Conservation (phyloP, 2,888 invertebrate species). For the Spialia ferax region DNA sequence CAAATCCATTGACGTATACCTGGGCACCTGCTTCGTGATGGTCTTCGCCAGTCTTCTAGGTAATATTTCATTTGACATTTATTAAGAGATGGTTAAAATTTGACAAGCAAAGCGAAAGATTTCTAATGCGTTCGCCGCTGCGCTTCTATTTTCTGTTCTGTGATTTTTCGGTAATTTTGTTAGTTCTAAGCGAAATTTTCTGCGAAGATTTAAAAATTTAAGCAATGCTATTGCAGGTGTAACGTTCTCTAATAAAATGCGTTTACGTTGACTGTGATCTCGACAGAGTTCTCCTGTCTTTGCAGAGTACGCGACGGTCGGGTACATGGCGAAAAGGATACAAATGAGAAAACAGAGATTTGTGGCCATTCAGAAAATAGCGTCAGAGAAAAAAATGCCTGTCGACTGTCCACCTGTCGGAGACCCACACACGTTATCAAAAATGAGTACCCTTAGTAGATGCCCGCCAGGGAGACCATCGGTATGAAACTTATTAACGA, state of each 20-base stretch:
- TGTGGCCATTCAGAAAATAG: conserved; percentile 96
- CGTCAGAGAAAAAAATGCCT: conserved; percentile 95
- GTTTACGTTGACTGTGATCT: conserved; percentile 42
- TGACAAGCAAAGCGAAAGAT: conserved; percentile 46
- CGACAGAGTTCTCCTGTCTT: conserved; percentile 58
- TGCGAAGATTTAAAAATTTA: conserved; percentile 7
- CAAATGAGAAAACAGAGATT: conserved; percentile 98
- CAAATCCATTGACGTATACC: conserved; percentile 98
- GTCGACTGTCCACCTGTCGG: conserved; percentile 92
- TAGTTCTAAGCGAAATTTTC: background rate
- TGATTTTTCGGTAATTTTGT: background rate
- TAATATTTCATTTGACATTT: conserved; percentile 76
- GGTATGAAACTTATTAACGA: conserved; percentile 58
- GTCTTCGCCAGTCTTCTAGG: conserved; percentile 98
- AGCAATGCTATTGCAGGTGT: conserved; percentile 23
- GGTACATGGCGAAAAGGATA: conserved; percentile 98
- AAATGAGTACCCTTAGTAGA: conserved; percentile 92
- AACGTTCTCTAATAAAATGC: background rate
- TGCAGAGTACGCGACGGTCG: conserved; percentile 98
- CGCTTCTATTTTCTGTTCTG: background rate
- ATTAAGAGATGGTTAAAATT: background rate
- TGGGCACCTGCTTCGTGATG: conserved; percentile 99
- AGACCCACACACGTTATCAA: conserved; percentile 90
- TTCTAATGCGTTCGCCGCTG: background rate
- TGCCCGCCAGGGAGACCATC: conserved; percentile 84